Base-by-base conservation (phyloP, 2,888 invertebrate species). In the Leucoma salicis region DNA sequence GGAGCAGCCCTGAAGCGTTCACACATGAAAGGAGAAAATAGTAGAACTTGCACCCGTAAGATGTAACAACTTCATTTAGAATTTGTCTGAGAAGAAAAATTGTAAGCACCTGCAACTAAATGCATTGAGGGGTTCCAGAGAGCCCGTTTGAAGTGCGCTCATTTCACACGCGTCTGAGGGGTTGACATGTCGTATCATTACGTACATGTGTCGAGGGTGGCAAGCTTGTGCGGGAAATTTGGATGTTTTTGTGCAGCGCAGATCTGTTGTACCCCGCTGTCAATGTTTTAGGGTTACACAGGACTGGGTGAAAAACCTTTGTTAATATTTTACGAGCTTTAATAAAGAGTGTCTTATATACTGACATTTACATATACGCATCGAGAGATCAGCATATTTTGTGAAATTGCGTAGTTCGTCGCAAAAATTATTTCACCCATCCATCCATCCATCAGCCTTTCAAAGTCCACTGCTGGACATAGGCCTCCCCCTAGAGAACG, bases 41-140 rank as follows among this genome's bases (percentile, higher is more conserved):
- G 14, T 41, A 33, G 14, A 25, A 54, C 44, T 72, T 68, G 70
- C 64, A 60, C 65, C 46, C 50, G 47, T 55, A 53, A 58, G 53
- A 58, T 41, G 60, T 61, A 61, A 74, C 69, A 59, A 73, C 78
- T 78, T 74, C 58, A 78, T 80, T 69, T 71, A 78, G 77, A 81
- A n/a, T 79, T 81, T 77, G 82, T 78, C 76, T 71, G 75, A 66
- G 72, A 79, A 82, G 84, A 85, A 82, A 83, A 82, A 85, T 85
- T 70, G 81, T 76, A 78, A 74, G 76, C 83, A 85, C 83, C 86
- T 86, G 86, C 86, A 85, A 78, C 78, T 84, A 85, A 84, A 83
- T 80, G 85, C 86, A 85, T 74, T 72, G 64, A 64, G 55, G 67
- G 70, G 61, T 44, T 14, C 53, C 54, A 55, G 55, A 48, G 54